A percentile compares a stretch with the other conserved stretches of the same genome.
These are phyloP conservation scores for Pontoporia blainvillei DNA, from an alignment of 2,113 vertebrate species.

Conservation along the genomic window DNA sequence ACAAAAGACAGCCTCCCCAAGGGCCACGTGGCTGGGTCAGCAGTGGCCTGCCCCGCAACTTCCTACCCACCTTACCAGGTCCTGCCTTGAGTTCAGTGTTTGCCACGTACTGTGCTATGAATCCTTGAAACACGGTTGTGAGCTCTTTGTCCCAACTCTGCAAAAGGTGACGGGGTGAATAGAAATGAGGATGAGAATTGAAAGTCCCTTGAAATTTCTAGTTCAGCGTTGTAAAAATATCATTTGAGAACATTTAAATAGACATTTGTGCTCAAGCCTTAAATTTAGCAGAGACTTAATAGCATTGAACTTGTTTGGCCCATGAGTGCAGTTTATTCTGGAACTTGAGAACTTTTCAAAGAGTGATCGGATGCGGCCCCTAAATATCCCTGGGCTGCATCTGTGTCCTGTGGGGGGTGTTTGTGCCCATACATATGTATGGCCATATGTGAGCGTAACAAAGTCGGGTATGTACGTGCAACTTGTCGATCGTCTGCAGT, in stretches of 20 bases:
- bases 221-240: constrained; percentile 67
- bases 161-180: constrained; percentile 26
- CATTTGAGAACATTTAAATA: constrained; percentile 76
- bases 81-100: neutral
- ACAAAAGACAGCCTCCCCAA: neutral
- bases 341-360: constrained; percentile 66
- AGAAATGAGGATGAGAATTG: constrained; percentile 17
- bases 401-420: constrained; percentile 64
- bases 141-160: constrained; percentile 6
- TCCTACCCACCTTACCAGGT: too few relatives aligned
- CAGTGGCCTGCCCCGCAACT: neutral
- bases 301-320: constrained; percentile 56
- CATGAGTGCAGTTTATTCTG: constrained; percentile 64
- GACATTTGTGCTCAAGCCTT: constrained; percentile 69
- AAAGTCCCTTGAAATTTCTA: constrained; percentile 64
- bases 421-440: constrained; percentile 69
- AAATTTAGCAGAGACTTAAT: constrained; percentile 72
- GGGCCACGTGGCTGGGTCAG: neutral
- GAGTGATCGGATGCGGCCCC: constrained; percentile 62
- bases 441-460: constrained; percentile 60
- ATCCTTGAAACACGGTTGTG: neutral
- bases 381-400: constrained; percentile 71
- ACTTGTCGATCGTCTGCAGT: neutral
- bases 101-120: fast-evolving
- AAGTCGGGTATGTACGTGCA: neutral